A percentile compares a stretch with the other conserved stretches of the same genome.
Evolutionary conservation across 2,113 vertebrate genomes (phyloP).

Genomic region (Aptenodytes forsteri): DNA sequence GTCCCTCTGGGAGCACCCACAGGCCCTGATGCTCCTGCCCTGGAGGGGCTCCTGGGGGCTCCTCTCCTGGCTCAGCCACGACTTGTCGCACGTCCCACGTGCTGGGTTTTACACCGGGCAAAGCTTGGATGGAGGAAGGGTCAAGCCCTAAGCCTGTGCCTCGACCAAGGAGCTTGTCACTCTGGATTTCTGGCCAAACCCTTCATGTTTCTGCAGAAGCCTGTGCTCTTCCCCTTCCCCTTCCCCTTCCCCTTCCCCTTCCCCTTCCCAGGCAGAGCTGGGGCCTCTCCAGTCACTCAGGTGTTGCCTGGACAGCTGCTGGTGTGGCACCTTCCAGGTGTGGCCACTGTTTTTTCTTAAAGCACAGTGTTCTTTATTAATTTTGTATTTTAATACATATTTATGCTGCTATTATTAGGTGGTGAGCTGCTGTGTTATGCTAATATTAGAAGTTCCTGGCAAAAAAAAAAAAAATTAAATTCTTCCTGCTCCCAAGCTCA

Average conservation of each 20-base stretch:
- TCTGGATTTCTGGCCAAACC: background rate
- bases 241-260: too few relatives aligned
- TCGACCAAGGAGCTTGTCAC: background rate
- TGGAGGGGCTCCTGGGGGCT: background rate
- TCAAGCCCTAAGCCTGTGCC: background rate
- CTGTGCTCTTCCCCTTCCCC: background rate
- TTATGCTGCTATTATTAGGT: background rate
- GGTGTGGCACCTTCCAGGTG: background rate
- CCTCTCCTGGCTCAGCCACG: background rate
- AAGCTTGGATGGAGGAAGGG: too few relatives aligned
- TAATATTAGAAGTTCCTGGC: background rate
- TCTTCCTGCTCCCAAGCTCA: background rate
- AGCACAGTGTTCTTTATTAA: background rate
- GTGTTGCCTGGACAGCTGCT: background rate
- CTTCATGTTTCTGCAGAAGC: background rate
- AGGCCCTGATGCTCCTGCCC: background rate
- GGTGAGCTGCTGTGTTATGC: background rate
- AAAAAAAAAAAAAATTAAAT: background rate
- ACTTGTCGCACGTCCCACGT: accelerated
- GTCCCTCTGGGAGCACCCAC: background rate
- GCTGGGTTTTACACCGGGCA: background rate
- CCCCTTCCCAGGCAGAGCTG: background rate
- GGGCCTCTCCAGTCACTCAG: accelerated
- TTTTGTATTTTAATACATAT: background rate
- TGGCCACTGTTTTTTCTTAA: background rate